Base-by-base conservation (phyloP, 2,113 vertebrate species). In the Garra rufa region DNA sequence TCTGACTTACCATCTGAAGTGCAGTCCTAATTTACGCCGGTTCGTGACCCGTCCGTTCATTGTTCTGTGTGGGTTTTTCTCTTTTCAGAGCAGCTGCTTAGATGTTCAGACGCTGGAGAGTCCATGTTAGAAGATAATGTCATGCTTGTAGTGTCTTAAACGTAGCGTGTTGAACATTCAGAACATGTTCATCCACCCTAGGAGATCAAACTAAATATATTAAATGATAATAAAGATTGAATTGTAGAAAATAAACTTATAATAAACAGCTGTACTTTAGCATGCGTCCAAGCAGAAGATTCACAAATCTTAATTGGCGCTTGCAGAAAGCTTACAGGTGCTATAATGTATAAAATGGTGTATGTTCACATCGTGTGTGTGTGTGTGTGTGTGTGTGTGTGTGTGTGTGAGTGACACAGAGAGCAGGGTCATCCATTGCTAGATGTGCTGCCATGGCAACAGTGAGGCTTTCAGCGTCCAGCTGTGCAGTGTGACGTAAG, bases 381-480 rank as follows among this genome's bases (percentile, higher is more conserved):
- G 46, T 48, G 48, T 50, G 15, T 17, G 15, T 50, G 48, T 55
- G 52, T 55, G 52, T 55, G 52, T 55, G 52, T n/a, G 8, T n/a
- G 52, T 9, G 52, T 1, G 17, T 7, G 17, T 21, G 50, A 9
- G n/a, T 61, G 24, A 61, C 59, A 61, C 59, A 61, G 26, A 61
- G 59, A 61, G 59, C 67, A n/a, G 19, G 38, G 6, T 70, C 1
- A 2, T 57, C 52, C 9, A 55, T 19, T 7, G 50, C 52, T 57
- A 21, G 52, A 81, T 57, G 59, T 26, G 82, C 69, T 84, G 6
- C 82, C 76, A 74, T 86, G 76, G 76, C 57, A 83, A 80, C 81
- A 52, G 76, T 46, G 78, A 69, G 65, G 44, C 85, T 14, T 63
- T 83, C 34, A 38, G 69, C 34, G 48, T 83, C 67, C 77, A 75